Conservation (phyloP, 1,140 invertebrate genomes). For the Hyphantria cunea region DNA sequence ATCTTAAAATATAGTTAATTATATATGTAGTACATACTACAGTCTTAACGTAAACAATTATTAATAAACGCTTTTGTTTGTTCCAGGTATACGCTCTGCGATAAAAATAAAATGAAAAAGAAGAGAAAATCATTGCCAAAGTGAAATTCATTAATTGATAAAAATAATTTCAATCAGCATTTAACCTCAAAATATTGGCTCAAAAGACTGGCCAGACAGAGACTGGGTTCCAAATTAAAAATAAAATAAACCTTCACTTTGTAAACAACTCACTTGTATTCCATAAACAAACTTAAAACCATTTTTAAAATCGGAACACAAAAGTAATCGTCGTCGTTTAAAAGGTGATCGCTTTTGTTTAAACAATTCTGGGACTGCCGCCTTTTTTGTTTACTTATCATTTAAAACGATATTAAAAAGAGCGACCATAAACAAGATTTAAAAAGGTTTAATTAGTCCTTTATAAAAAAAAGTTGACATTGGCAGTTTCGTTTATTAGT, state of each 20-base stretch:
- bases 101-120: conserved; percentile 74
- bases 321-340: conserved; percentile 67
- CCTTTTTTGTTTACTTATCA: conserved; percentile 60
- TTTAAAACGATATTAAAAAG: no score
- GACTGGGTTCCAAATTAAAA: conserved; percentile 53
- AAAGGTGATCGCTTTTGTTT: conserved; percentile 61
- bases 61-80: conserved; percentile 33
- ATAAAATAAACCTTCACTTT: conserved; percentile 46
- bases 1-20: no score
- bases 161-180: conserved; percentile 30
- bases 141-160: conserved; percentile 31
- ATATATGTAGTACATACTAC: no score
- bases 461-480: neutral
- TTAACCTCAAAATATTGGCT: conserved; percentile 27
- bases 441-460: neutral
- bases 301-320: conserved; percentile 58
- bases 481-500: conserved; percentile 3
- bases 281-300: conserved; percentile 43
- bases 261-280: conserved; percentile 47
- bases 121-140: conserved; percentile 63
- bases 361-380: conserved; percentile 68
- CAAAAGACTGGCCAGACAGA: conserved; percentile 52
- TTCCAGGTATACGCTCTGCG: conserved; percentile 51
- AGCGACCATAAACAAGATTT: no score
- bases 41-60: neutral